Base-by-base conservation (phyloP, 2,113 vertebrate species). In the Grammomys surdaster region DNA sequence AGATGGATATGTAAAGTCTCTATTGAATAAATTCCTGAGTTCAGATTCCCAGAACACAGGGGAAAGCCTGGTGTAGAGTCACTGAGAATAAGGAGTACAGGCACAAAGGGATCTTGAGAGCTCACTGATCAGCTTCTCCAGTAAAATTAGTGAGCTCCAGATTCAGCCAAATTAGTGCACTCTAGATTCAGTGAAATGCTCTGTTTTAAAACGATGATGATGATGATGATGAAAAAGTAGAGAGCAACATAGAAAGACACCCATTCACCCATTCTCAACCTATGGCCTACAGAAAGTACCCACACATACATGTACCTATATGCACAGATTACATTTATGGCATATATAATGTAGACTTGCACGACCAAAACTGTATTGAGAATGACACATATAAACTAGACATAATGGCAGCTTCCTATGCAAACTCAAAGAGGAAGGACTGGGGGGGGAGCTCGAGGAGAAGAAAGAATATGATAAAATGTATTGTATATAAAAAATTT, bases 391-490 rank as follows among this genome's bases (percentile, higher is more conserved):
- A 78, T 5, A 67, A 2, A 51, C 80, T 22, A 88, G 88, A 28
- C 1, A 12, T 58, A 88, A 54, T 4, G 31, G 0, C 24, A 77
- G 22, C 2, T 78, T 77, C 4, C 12, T 60, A 36, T 72, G 26
- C 16, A 43, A 67, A 40, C 46, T 7, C 58, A 9, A 60, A 82
- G 43, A 48, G 26, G 19, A 54, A 54, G 48, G 48, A 54, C 33
- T 7, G 4, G 5, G 46, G 0, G 0, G 3, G 31, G 48, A 36
- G 17, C 12, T 40, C n/a, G 19, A 19, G 9, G 10, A n/a, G 28
- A 26, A 11, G 77, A 3, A 54, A 56, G 9, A 80, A 22, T 56
- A 22, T 56, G 33, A 5, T 56, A 80, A 80, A 80, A 56, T 54
- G 2, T 28, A 56, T 36, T 36, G 12, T 4, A 43, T 60, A 60